Evolutionary conservation across 2,113 vertebrate genomes (phyloP), one percentile per base, ranked within the genome.

Genomic region (Cettia cetti): DNA sequence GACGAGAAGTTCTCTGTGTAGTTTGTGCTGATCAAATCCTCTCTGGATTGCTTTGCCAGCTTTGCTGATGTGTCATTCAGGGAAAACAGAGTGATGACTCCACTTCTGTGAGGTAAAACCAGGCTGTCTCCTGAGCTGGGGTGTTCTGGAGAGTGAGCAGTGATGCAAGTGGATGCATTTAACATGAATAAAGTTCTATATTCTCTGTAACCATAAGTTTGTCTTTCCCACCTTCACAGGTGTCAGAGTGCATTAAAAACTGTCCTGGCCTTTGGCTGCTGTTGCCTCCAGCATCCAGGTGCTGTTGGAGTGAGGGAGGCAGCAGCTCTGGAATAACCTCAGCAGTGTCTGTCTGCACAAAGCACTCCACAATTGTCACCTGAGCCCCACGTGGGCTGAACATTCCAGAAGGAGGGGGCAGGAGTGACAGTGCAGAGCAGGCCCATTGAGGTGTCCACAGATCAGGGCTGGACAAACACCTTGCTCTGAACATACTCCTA

Each of bases 131-230:
- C 69, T 35, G 20, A 64, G 33, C 54, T 17, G 39, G 75, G n/a
- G 12, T 5, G 9, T 47, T 69, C 87, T 44, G 54, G 39, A 24
- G 49, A 49, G 11, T 2, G 2, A 49, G 50, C 15, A 31, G 31
- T 6, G 23, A 4, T 59, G 79, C 63, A 11, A 50, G 44, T 10
- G 30, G 31, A 1, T 59, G 84, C 65, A 24, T 77, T 92, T 53
- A 52, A 17, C 44, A 22, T 7, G 9, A 97, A 96, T 96, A 96
- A 96, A 97, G 75, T n/a, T 63, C 82, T 83, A 0, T 71, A 31
- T 92, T 75, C 94, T 60, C 24, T 49, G 42, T 56, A 31, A 47
- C 9, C 49, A 5, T 2, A 8, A 20, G 14, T 22, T 63, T 59
- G 35, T 76, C 54, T 39, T 37, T 72, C 23, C 50, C 68, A 22